Evolutionary conservation across 2,113 vertebrate species (phyloP).

Genomic region (Argyrosomus japonicus): DNA sequence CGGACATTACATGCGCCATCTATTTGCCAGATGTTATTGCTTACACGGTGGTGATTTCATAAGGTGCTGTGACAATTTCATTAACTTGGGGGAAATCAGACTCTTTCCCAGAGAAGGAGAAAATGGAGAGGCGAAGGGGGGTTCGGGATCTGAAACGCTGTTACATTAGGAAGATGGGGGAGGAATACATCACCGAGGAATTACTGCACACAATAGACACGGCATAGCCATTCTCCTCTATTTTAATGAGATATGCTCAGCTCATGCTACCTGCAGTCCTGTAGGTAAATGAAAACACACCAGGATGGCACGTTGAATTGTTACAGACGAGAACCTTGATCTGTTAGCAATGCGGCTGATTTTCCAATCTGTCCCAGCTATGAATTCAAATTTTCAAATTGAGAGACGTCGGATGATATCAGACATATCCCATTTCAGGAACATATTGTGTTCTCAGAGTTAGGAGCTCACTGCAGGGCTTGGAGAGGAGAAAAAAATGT

Average conservation of each 20-base stretch:
- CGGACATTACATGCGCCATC: constrained; percentile 82
- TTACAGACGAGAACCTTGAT: constrained; percentile 54
- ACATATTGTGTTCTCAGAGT: constrained; percentile 35
- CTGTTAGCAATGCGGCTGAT: constrained; percentile 35
- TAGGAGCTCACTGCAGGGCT: constrained; percentile 5
- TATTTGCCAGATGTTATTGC: constrained; percentile 86
- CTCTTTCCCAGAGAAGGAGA: constrained; percentile 51
- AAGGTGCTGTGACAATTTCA: constrained; percentile 84
- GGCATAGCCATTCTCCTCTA: constrained; percentile 50
- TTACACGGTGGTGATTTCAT: constrained; percentile 82
- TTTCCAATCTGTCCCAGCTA: background rate
- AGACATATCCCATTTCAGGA: constrained; percentile 56
- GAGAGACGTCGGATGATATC: constrained; percentile 50
- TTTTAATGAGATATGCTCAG: constrained; percentile 77
- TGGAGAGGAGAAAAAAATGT: constrained; percentile 11
- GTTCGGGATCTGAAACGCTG: constrained; percentile 33
- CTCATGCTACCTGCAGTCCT: constrained; percentile 51
- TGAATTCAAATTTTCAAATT: constrained; percentile 59
- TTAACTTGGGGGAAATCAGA: constrained; percentile 79
- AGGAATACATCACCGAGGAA: constrained; percentile 64
- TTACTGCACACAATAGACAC: constrained; percentile 65
- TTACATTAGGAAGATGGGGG: constrained; percentile 57
- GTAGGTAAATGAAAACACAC: constrained; percentile 62
- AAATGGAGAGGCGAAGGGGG: constrained; percentile 41
- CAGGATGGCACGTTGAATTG: constrained; percentile 48